Evolutionary conservation across 2,797 vertebrate genomes (phyloP), one percentile per base, ranked within the genome.

Genomic region (Thunnus albacares): DNA sequence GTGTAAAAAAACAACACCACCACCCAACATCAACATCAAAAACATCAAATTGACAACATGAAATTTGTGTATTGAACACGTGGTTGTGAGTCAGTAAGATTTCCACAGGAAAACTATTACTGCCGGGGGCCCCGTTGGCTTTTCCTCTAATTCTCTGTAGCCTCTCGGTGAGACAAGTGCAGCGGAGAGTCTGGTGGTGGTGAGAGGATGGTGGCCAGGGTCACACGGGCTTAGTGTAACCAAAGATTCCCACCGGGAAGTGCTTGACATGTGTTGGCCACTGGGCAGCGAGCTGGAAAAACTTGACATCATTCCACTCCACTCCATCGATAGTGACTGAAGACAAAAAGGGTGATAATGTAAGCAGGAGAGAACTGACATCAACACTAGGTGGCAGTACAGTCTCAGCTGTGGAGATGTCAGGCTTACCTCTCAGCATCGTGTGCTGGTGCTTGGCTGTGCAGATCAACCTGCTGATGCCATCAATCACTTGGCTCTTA

Each of bases 261-360:
- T 97, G 96, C 92, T 97, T 97, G 91, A 97, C 97, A 0, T 97
- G 97, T 0, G 97, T 97, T 30, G 97, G 97, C 97, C 97, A 97
- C 94, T 97, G 97, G n/a, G 97, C 97, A n/a, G 97, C 97, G 82
- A 97, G 96, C 94, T 97, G 97, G 94, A 97, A 97, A 94, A 97
- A 97, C 95, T 97, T 97, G 70, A 97, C 97, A 33, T 97, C 97
- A 0, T 97, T 97, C 97, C 97, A 97, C 84, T 97, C 97, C 89
- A 97, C 96, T 3, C 97, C 97, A 12, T 97, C 97, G 61, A 97
- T 97, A 17, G 96, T 97, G 63, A 97, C 97, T 97, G 52, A 63
- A 77, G 18, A 51, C 47, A 51, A 7, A 51, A 20, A 51, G 2
- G 45, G 45, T 17, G 15, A 47, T 15, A 17, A 47, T 1, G 18